Base-by-base conservation (phyloP, 2,113 vertebrate species). In the Columba livia region DNA sequence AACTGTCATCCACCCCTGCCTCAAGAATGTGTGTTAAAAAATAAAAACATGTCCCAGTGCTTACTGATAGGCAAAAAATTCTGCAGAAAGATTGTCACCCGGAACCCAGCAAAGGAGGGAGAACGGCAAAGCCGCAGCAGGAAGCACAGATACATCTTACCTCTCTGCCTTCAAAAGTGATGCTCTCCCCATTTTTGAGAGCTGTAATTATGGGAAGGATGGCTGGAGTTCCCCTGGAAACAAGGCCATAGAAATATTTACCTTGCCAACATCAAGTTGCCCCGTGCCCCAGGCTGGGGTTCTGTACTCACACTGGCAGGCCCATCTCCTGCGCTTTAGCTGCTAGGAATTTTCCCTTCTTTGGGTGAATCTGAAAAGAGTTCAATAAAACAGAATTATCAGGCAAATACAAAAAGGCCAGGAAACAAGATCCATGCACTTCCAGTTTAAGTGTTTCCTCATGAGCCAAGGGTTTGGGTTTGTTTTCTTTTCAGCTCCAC, bases 261-360 rank as follows among this genome's bases (percentile, higher is more conserved):
- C 61, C 14, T n/a, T 34, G 57, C 19, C 50, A 66, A 8, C 26
- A 48, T 1, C 62, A 47, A 18, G 0, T 4, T 64, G 28, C 6
- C 65, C 77, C 69, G 3, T 62, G 29, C 34, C 5, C 15, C 69
- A 17, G 11, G 8, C 44, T 38, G 31, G 32, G 4, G 58, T n/a
- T 38, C 32, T 15, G 15, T 89, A 99, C 99, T 99, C 95, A 99
- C 99, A 99, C 98, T 4, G 99, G 99, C 48, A 99, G 97, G 5
- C 99, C 99, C 54, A 99, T 97, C 77, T 98, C 98, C 80, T 97
- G 98, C 2, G 99, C 99, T 93, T 99, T 98, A 18, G 96, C 53
- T 6, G 99, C 99, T 17, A 99, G 78, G 96, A 99, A 99, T 62
- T 98, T 99, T 20, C 99, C 99, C 89, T 99, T 99, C 97, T 97